Evolutionary conservation across 2,888 invertebrate species (phyloP), one percentile per base, ranked within the genome.

Genomic region (Mythimna pallens): DNA sequence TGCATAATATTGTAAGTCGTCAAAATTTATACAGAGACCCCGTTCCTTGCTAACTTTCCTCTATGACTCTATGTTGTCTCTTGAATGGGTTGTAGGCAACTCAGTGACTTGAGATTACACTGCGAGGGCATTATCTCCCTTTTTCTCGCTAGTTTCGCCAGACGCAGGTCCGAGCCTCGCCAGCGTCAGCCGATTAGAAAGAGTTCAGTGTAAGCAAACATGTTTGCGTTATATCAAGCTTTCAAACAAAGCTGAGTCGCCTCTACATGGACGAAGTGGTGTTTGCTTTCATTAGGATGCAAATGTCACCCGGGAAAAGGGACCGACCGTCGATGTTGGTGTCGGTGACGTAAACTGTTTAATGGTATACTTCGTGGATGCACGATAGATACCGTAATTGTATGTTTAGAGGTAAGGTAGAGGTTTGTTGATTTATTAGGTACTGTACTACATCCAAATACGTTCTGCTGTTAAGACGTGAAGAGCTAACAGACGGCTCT

Each of bases 91-190:
- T 65, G 67, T 63, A 70, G 65, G 64, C 64, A 62, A 62, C 25
- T 30, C 34, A 47, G 54, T 52, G 67, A 50, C 59, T 43, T 61
- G 62, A 52, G 67, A 77, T 47, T 43, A 58, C 63, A 34, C 22
- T n/a, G 69, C 63, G 67, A 72, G 74, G 68, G 71, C 57, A 80
- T 78, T 76, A 73, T 55, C 61, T 20, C 47, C 17, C 17, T 86
- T 87, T n/a, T 83, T 86, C 83, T 80, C 76, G 76, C 73, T 86
- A 75, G 76, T 80, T 73, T 83, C 78, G 72, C 78, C 78, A 86
- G 69, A 66, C 50, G 65, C 69, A 55, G 64, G 65, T 22, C 50
- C 22, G 20, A 55, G 80, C 68, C n/a, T 69, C 30, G 69, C 73
- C 73, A 69, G 69, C 82, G 64, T 69, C 78, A 73, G 82, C 73